Base-by-base conservation (phyloP, 2,113 vertebrate species). In the Pleuronectes platessa region DNA sequence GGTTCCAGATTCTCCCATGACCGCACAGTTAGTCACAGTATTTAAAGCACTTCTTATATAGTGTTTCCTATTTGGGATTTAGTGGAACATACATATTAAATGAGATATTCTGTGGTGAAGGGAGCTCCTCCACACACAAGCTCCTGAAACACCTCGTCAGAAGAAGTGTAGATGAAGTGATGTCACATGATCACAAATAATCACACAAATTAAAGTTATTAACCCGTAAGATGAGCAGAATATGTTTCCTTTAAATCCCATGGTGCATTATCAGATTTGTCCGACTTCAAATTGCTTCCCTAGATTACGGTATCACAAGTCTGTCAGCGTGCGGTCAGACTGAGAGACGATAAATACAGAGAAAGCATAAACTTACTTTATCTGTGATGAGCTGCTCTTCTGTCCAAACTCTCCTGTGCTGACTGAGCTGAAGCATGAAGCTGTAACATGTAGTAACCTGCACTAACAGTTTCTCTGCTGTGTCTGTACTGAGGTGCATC, bases 341-440 rank as follows among this genome's bases (percentile, higher is more conserved):
- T 37, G 35, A 37, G 35, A 10, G 35, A 37, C 35, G 8, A 15
- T 31, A 0, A 24, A 47, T 10, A 71, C 8, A 61, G 45, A 40
- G 2, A 40, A 45, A 8, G 23, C n/a, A 23, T 18, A 17, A 26
- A 23, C 51, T 12, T 3, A 55, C 13, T 3, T 47, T 4, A 23
- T 24, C 24, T 59, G 20, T 56, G 47, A 58, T 14, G 14, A 45
- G 35, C 70, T 65, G 54, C 62, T 71, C n/a, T 21, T 11, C 17
- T 0, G 7, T 49, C 42, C 35, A 20, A n/a, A 49, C 54, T 20
- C 5, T n/a, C 17, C 21, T 2, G 12, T 49, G 45, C 8, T 61
- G 55, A 23, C 59, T 53, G 20, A 42, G 18, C 12, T 68, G 64
- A 77, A 53, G 63, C 63, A 66, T 51, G 40, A 78, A 55, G 45